These are phyloP conservation scores for Zygogramma bicolorata DNA, from an alignment of 2,888 invertebrate genomes.

Conservation along the genomic window DNA sequence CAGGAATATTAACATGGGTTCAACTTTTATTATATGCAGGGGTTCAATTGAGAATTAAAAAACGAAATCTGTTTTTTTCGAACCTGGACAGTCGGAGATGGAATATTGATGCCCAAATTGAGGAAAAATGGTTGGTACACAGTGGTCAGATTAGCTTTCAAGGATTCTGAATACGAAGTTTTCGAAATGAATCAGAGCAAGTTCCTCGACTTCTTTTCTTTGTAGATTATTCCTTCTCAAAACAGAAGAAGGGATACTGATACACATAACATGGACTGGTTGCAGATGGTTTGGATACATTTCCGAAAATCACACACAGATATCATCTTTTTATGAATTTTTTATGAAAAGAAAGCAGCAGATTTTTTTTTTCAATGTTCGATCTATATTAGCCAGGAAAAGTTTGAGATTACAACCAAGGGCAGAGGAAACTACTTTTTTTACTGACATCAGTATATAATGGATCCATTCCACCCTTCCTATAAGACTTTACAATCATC, in stretches of 20 bases:
- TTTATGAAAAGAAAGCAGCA: neutral
- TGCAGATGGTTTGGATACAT: neutral
- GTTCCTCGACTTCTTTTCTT: neutral
- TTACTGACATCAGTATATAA: neutral
- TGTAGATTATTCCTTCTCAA: neutral
- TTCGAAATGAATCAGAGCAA: neutral
- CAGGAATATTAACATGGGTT: too few species aligned
- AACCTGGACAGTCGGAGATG: too few species aligned
- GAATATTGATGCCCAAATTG: too few species aligned
- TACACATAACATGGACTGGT: neutral
- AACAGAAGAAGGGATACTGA: neutral
- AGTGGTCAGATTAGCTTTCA: neutral
- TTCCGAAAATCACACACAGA: neutral
- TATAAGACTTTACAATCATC: neutral
- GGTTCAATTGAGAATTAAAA: too few species aligned
- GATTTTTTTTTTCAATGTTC: neutral
- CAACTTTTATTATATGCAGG: too few species aligned
- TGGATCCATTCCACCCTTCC: neutral
- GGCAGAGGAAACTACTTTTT: neutral
- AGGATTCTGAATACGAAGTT: neutral
- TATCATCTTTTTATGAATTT: neutral
- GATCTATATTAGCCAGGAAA: too few species aligned
- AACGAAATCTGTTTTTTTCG: too few species aligned
- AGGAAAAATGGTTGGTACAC: too few species aligned
- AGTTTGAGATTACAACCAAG: neutral